Evolutionary conservation across 2,113 vertebrate genomes (phyloP).

Genomic region (Chroicocephalus ridibundus): DNA sequence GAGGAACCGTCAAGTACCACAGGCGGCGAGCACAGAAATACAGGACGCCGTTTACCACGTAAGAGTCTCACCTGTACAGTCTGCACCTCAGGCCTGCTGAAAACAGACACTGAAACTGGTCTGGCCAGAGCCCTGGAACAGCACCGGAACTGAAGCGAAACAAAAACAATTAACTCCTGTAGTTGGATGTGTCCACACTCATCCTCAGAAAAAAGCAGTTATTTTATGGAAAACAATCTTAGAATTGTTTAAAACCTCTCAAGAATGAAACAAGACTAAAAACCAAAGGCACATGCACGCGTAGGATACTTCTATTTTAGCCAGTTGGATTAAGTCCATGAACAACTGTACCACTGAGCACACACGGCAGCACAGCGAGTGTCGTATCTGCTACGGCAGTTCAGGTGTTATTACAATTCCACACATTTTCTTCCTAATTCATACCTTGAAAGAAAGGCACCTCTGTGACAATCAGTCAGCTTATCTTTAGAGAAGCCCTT

Average conservation of each 20-base stretch:
- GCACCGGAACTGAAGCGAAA: constrained; percentile 68
- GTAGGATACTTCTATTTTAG: fast-evolving
- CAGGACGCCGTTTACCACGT: fast-evolving
- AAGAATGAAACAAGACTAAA: background rate
- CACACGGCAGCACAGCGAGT: fast-evolving
- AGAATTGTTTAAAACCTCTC: fast-evolving
- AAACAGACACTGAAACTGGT: constrained; percentile 67
- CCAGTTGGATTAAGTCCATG: fast-evolving
- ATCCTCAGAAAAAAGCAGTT: background rate
- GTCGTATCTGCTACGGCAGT: fast-evolving
- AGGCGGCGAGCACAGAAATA: fast-evolving
- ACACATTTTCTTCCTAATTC: fast-evolving
- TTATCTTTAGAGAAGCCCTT: background rate
- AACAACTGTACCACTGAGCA: fast-evolving
- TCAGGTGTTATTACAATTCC: fast-evolving
- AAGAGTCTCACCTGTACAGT: constrained; percentile 56
- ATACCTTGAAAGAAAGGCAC: fast-evolving
- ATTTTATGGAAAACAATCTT: background rate
- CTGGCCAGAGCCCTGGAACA: constrained; percentile 74
- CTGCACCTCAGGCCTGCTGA: constrained; percentile 63
- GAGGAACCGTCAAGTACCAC: fast-evolving
- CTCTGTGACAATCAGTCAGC: fast-evolving
- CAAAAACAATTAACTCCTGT: background rate
- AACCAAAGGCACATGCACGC: fast-evolving
- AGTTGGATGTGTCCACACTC: fast-evolving